Evolutionary conservation across 92 coral and sea anemone genomes (phyloP).

Genomic region (Muricea muricata): DNA sequence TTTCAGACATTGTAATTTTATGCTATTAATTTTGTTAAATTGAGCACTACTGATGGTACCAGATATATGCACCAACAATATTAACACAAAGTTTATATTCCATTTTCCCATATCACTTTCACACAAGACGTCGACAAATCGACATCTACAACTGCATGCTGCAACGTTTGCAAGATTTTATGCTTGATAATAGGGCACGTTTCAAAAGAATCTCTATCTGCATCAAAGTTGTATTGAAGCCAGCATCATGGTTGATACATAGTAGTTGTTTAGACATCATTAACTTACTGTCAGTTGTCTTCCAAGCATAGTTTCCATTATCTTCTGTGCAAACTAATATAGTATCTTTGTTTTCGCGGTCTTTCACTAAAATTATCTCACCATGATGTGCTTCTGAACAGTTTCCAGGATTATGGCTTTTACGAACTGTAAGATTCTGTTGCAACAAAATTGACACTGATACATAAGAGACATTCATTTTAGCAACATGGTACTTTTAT

Average conservation of each 20-base stretch:
- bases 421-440: neutral
- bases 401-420: neutral
- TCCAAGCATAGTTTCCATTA: neutral
- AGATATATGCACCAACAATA: too few species aligned
- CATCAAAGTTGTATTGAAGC: neutral
- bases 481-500: too few species aligned
- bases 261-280: neutral
- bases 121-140: too few species aligned
- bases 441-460: neutral
- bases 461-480: neutral
- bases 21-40: too few species aligned
- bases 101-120: too few species aligned
- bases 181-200: too few species aligned
- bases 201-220: too few species aligned
- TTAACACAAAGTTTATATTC: too few species aligned
- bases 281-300: neutral
- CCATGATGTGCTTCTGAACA: slow-evolving; percentile 1
- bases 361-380: neutral
- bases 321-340: slow-evolving; percentile 11
- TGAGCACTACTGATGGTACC: too few species aligned
- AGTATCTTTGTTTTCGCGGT: neutral
- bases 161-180: too few species aligned
- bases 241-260: neutral
- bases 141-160: too few species aligned
- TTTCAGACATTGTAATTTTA: too few species aligned